Conservation (phyloP, 2,888 invertebrate species). For the Tetropium fuscum region DNA sequence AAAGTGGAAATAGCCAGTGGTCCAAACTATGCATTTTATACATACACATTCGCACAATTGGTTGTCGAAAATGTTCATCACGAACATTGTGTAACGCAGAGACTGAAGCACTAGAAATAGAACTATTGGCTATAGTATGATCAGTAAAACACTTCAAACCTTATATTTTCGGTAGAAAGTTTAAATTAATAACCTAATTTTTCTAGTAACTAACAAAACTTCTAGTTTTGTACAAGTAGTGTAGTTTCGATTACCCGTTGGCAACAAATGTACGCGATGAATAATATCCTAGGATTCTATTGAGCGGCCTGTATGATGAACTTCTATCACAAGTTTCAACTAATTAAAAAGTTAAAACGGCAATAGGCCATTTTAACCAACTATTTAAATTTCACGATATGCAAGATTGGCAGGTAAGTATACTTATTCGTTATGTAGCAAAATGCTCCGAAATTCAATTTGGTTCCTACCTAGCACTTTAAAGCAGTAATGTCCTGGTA, state of each 20-base stretch:
- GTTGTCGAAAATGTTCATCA: too few relatives aligned
- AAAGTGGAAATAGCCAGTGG: too few relatives aligned
- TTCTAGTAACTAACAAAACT: too few relatives aligned
- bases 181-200: too few relatives aligned
- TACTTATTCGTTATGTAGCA: conserved; percentile 27
- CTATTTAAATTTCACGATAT: conserved; percentile 35
- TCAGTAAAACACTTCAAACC: too few relatives aligned
- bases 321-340: conserved; percentile 26
- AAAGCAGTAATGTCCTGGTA: conserved; percentile 21
- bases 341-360: conserved; percentile 40
- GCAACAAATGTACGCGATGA: background rate
- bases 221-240: too few relatives aligned
- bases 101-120: too few relatives aligned
- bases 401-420: conserved; percentile 35
- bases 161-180: too few relatives aligned
- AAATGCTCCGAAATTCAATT: conserved; percentile 34
- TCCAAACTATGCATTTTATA: too few relatives aligned
- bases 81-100: too few relatives aligned
- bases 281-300: conserved; percentile 4
- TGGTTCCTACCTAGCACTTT: conserved; percentile 37
- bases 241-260: background rate
- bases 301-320: background rate
- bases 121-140: too few relatives aligned
- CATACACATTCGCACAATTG: too few relatives aligned
- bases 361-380: conserved; percentile 36